These are phyloP conservation scores for Crotalus tigris DNA, from an alignment of 2,113 vertebrate genomes.

Conservation along the genomic window DNA sequence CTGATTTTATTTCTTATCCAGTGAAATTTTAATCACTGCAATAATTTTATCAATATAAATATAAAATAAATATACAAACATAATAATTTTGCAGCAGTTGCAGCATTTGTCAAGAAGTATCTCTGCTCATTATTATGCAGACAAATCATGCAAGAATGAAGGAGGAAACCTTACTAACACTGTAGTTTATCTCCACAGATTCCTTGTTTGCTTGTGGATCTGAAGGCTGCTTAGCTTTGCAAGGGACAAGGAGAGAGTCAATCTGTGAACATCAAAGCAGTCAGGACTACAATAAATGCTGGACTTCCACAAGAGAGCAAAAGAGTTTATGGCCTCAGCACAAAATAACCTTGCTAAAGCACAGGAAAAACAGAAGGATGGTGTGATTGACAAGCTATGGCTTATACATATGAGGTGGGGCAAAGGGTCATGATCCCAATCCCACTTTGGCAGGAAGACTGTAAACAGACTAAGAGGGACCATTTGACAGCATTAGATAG, in stretches of 20 bases:
- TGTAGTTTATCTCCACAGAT: constrained; percentile 17
- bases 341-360: constrained; percentile 61
- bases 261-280: constrained; percentile 38
- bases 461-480: constrained; percentile 61
- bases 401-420: constrained; percentile 59
- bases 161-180: constrained; percentile 21
- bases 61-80: background rate
- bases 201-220: constrained; percentile 31
- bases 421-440: constrained; percentile 63
- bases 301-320: constrained; percentile 56
- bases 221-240: constrained; percentile 27
- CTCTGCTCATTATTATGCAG: background rate
- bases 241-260: constrained; percentile 49
- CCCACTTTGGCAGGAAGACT: constrained; percentile 60
- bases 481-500: constrained; percentile 62
- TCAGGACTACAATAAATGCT: constrained; percentile 38
- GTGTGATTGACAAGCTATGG: constrained; percentile 66
- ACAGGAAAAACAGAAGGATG: constrained; percentile 58
- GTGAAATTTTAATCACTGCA: background rate
- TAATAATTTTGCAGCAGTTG: background rate
- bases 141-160: constrained; percentile 26
- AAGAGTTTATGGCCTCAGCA: constrained; percentile 58
- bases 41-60: background rate
- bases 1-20: background rate
- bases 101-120: background rate